These are phyloP conservation scores for Eristalis intricaria DNA, from an alignment of 2,888 invertebrate genomes.

Conservation along the genomic window DNA sequence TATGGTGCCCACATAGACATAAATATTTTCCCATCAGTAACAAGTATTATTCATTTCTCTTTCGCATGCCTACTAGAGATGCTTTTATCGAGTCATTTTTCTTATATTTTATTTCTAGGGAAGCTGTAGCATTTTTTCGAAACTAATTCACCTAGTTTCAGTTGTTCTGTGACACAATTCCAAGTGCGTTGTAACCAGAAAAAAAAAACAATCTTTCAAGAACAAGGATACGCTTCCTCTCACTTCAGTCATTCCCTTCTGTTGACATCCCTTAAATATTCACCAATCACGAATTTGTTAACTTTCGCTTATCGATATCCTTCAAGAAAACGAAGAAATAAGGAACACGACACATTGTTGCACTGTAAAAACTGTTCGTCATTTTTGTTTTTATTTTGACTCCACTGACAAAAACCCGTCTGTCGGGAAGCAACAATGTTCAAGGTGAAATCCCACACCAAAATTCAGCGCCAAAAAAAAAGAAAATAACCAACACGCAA, in stretches of 20 bases:
- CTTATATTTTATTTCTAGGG: too few species aligned
- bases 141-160: too few species aligned
- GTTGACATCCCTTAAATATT: conserved; percentile 81
- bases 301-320: too few species aligned
- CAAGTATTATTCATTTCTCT: too few species aligned
- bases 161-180: too few species aligned
- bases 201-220: conserved; percentile 65
- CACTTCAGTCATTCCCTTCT: conserved; percentile 82
- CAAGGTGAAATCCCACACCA: conserved; percentile 42
- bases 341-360: neutral
- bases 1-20: too few species aligned
- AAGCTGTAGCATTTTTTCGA: too few species aligned
- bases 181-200: too few species aligned
- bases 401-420: neutral
- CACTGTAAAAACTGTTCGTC: conserved; percentile 23
- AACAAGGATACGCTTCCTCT: conserved; percentile 78
- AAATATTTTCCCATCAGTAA: too few species aligned
- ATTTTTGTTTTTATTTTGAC: neutral
- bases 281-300: conserved; percentile 81
- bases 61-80: too few species aligned
- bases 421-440: conserved; percentile 64
- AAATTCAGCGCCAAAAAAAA: neutral
- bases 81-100: too few species aligned
- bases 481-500: neutral
- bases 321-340: neutral